A percentile compares a stretch with the other conserved stretches of the same genome.
phyloP scores from a whole-genome alignment of 2,113 vertebrate genomes.

The Thunnus thynnus region DNA sequence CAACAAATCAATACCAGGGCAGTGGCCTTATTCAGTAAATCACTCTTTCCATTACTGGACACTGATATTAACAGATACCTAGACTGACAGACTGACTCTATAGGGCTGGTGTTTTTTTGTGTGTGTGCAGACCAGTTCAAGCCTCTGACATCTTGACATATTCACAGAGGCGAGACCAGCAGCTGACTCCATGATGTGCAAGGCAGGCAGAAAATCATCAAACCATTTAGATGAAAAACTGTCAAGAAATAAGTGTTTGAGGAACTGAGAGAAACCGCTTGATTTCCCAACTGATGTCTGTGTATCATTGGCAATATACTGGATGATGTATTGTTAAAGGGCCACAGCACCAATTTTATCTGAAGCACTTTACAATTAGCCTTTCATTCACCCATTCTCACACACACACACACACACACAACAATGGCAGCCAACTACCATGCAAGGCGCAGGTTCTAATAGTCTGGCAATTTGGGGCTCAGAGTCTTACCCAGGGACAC shows the following conservation, averaged over 20 bases:
- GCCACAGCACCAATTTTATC: background rate
- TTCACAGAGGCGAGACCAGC: conserved; percentile 38
- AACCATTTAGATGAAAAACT: conserved; percentile 51
- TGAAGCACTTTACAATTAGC: no score
- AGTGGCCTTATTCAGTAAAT: conserved; percentile 55
- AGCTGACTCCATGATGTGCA: conserved; percentile 23
- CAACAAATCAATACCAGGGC: conserved; percentile 55
- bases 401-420: no score
- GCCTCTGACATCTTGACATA: conserved; percentile 56
- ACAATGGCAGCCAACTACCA: no score
- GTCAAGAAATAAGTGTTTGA: conserved; percentile 34
- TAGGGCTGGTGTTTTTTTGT: conserved; percentile 19
- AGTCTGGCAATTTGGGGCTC: no score
- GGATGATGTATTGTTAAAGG: background rate
- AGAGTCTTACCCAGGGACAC: no score
- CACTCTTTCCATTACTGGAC: conserved; percentile 65
- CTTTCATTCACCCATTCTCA: no score
- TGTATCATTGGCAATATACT: background rate
- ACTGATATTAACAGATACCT: conserved; percentile 68
- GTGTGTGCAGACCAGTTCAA: conserved; percentile 6
- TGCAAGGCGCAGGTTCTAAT: no score
- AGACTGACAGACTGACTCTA: conserved; percentile 53
- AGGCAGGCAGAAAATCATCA: conserved; percentile 35
- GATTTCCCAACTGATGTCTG: conserved; percentile 35
- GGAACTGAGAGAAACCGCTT: background rate